Base-by-base conservation (phyloP, 2,888 invertebrate genomes). In the Pachliopta kotzebuea region DNA sequence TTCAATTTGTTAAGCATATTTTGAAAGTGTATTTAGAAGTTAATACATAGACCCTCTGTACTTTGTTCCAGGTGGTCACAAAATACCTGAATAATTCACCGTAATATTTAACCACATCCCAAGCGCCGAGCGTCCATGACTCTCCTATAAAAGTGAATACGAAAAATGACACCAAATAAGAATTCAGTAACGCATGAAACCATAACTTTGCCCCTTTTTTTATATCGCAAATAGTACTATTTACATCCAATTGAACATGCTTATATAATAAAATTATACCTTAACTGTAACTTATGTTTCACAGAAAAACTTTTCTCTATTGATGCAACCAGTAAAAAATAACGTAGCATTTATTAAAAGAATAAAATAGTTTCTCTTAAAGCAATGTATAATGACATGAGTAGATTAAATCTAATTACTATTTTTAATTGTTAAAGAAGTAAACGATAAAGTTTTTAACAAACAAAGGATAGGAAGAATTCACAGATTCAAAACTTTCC, bases 61-160 rank as follows among this genome's bases (percentile, higher is more conserved):
- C 81, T 89, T 88, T 89, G 87, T 89, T 90, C 77, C 90, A 90
- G 90, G 88, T 88, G 89, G 79, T 74, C 79, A 18, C 37, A 11
- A 73, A 71, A 72, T 75, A 75, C 78, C 77, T 90, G 89, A 90
- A 91, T 90, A 72, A 90, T 90, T 90, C 88, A 90, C 82, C 76
- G 79, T 78, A 80, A 86, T 88, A 88, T 88, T 88, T 85, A 87
- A 81, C 80, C 81, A 79, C 75, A 79, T 76, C 79, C 81, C 78
- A 70, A 78, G 77, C 69, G 77, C 72, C 72, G 71, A 65, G 64
- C 74, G 73, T 70, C 72, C 73, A 71, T 76, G 70, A 68, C 75
- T 75, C 74, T 37, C 11, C 37, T 73, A 77, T 75, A 78, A 76
- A 42, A 76, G 72, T 71, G 70, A 71, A 69, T 76, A 74, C 77